Evolutionary conservation across 2,888 invertebrate species (phyloP), one percentile per base, ranked within the genome.

Genomic region (Tetropium fuscum): DNA sequence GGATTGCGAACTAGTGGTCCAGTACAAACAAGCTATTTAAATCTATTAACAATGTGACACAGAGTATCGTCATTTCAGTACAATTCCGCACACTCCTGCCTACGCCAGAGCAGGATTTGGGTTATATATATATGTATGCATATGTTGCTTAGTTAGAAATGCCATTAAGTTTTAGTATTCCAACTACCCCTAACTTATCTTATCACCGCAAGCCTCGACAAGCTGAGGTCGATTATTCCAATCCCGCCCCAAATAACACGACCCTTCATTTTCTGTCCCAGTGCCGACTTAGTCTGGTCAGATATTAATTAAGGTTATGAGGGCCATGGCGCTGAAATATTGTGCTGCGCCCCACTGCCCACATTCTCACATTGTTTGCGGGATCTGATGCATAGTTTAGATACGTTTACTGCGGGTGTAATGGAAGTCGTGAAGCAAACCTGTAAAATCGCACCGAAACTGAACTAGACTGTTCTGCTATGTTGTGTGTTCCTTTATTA

Each of bases 221-320:
- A 20, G 10, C 22, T 16, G 36, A 36, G 30, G 48, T 48, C 48
- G 48, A 48, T 48, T 48, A 48, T 48, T 20, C 48, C 45, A 30
- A 45, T 27, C 32, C 30, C 8, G 30, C 45, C 48, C 13, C 36
- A 20, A 32, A 20, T 19, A 32, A 36, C 48, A 36, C 20, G 48
- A 48, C 48, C 48, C 48, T 36, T 32, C 16, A 16, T 45, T 45
- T 11, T 48, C 48, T 41, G 41, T 41, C 48, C 30, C 20, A 19
- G 32, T 18, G 36, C 15, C 13, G 22, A 13, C 20, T 20, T 3
- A 18, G 20, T 13, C 36, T 32, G 36, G 36, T 48, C 20, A 20
- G 48, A 48, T 36, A 48, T 48, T 48, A 48, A 48, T 48, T 48
- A 48, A 48, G 11, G 22, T 48, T 36, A 36, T 48, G 48, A 36